Percentiles rank a stretch among this genome's conserved stretches.
phyloP scores from a whole-genome alignment of 2,888 invertebrate species.

The Drosophila pseudotalamancana region DNA sequence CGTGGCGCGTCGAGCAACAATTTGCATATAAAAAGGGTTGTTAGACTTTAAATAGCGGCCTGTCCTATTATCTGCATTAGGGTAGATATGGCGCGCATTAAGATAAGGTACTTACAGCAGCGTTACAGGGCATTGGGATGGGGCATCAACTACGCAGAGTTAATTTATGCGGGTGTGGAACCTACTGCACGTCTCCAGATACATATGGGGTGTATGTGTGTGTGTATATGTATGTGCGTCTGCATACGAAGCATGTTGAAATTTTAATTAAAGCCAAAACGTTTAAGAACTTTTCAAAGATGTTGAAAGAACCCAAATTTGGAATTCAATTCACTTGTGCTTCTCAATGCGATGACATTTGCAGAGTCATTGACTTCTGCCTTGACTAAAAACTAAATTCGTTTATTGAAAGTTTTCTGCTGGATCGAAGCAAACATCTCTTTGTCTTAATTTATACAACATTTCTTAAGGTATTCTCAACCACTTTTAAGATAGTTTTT shows the following conservation, averaged over 20 bases:
- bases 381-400: constrained; percentile 55
- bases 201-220: not conserved
- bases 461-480: too few species aligned
- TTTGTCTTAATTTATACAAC: not conserved
- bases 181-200: too few species aligned
- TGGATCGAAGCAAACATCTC: constrained; percentile 7
- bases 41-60: constrained; percentile 78
- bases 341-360: constrained; percentile 20
- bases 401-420: constrained; percentile 47
- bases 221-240: constrained; percentile 10
- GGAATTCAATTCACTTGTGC: not conserved
- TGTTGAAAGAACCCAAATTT: constrained; percentile 36
- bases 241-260: constrained; percentile 52
- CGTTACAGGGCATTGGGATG: constrained; percentile 36
- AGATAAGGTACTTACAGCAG: constrained; percentile 73
- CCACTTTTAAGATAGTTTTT: too few species aligned
- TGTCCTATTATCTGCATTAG: constrained; percentile 80
- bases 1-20: constrained; percentile 75
- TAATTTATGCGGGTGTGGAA: constrained; percentile 75
- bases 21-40: constrained; percentile 81
- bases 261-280: constrained; percentile 78
- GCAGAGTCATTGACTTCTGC: constrained; percentile 55
- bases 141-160: constrained; percentile 55
- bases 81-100: constrained; percentile 74
- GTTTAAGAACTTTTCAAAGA: constrained; percentile 37